Conservation (phyloP, 2,888 invertebrate species). For the Seladonia tumulorum region DNA sequence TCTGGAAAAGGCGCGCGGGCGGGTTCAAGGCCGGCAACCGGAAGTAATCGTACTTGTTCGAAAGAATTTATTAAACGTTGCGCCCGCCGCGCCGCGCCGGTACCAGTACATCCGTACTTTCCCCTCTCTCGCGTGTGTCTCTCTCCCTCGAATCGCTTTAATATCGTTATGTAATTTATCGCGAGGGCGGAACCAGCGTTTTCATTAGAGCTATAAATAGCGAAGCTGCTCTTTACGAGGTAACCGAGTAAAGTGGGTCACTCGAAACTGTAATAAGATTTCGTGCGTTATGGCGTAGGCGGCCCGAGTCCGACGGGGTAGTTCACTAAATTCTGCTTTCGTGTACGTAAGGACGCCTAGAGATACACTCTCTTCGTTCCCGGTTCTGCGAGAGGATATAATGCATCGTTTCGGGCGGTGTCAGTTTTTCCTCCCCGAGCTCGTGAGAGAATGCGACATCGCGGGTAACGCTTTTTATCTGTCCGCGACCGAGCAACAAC, state of each 20-base stretch:
- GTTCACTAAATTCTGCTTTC: constrained; percentile 23
- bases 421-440: constrained; percentile 9
- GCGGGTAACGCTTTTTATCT: not conserved
- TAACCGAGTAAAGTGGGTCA: constrained; percentile 43
- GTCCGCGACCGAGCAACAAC: not conserved
- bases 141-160: constrained; percentile 19
- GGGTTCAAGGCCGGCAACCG: constrained; percentile 67
- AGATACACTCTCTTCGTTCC: not conserved
- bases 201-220: constrained; percentile 58
- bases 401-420: not conserved
- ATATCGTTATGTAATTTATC: constrained; percentile 54
- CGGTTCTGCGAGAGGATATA: not conserved
- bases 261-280: constrained; percentile 47
- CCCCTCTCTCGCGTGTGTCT: not conserved
- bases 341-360: not conserved
- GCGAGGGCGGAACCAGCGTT: constrained; percentile 16
- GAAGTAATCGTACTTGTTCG: constrained; percentile 65
- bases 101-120: not conserved
- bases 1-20: constrained; percentile 53
- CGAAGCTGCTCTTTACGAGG: constrained; percentile 39
- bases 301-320: constrained; percentile 23
- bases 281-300: constrained; percentile 17
- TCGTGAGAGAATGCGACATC: constrained; percentile 4
- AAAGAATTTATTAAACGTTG: constrained; percentile 66
- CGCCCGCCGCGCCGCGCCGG: no score